Evolutionary conservation across 2,797 vertebrate species (phyloP).

Genomic region (Myripristis murdjan): DNA sequence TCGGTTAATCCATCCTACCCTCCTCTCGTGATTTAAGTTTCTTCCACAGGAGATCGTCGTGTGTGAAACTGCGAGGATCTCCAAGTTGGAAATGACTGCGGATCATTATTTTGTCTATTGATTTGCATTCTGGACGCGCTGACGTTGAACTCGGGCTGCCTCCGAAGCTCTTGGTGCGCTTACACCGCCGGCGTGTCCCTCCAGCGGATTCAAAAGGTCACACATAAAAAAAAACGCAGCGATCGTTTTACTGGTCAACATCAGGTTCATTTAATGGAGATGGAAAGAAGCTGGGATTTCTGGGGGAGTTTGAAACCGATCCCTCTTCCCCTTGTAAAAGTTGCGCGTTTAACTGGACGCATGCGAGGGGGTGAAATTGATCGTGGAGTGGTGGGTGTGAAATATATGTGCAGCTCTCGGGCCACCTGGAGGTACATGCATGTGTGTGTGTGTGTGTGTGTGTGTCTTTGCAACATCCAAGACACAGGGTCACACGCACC

Average conservation of each 20-base stretch:
- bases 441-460: slow-evolving; percentile 26
- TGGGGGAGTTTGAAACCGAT: slow-evolving; percentile 73
- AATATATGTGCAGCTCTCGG: slow-evolving; percentile 52
- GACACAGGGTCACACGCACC: slow-evolving; percentile 40
- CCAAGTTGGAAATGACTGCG: too few relatives aligned
- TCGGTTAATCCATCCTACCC: too few relatives aligned
- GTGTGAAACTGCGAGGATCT: too few relatives aligned
- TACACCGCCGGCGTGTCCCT: slow-evolving; percentile 4
- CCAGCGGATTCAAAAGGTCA: slow-evolving; percentile 39
- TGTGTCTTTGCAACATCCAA: slow-evolving; percentile 52
- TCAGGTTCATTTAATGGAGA: slow-evolving; percentile 60
- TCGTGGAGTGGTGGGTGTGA: slow-evolving; percentile 76
- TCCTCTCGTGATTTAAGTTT: background rate
- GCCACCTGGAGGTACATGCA: slow-evolving; percentile 66
- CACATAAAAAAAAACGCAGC: slow-evolving; percentile 35
- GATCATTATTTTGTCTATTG: too few relatives aligned
- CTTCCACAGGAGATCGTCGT: background rate
- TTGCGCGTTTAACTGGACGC: slow-evolving; percentile 73
- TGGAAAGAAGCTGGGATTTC: slow-evolving; percentile 68
- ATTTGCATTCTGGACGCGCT: background rate
- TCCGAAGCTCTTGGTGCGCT: background rate
- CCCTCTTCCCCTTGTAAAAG: slow-evolving; percentile 76
- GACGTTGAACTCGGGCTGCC: background rate
- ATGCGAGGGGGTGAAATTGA: slow-evolving; percentile 76
- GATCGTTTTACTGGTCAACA: slow-evolving; percentile 72